Conservation (phyloP, 2,113 vertebrate species). For the Ictalurus punctatus region DNA sequence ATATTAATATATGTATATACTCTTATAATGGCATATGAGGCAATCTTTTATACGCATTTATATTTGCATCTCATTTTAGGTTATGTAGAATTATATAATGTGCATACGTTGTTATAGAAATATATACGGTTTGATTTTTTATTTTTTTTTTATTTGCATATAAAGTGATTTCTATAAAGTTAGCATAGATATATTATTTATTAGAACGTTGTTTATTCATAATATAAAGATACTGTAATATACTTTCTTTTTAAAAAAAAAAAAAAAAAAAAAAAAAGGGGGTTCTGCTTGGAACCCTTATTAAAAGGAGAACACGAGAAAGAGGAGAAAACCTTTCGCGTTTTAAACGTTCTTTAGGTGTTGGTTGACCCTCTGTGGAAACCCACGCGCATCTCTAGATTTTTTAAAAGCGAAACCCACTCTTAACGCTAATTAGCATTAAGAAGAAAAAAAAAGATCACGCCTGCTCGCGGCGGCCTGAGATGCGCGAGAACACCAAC, state of each 20-base stretch:
- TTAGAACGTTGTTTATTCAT: neutral
- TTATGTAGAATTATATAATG: neutral
- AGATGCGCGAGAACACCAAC: slow-evolving; percentile 27
- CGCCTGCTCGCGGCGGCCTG: slow-evolving; percentile 22
- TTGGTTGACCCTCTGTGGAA: neutral
- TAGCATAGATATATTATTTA: neutral
- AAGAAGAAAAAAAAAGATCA: neutral
- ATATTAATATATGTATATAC: too few species aligned
- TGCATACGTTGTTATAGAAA: neutral
- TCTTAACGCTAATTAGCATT: neutral
- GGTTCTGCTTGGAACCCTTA: too few species aligned
- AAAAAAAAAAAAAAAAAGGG: too few species aligned
- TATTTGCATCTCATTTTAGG: neutral
- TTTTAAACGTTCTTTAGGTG: too few species aligned
- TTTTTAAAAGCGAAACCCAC: neutral
- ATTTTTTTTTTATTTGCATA: neutral
- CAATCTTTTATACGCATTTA: neutral
- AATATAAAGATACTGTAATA: neutral
- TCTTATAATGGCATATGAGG: neutral
- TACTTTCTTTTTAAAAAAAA: too few species aligned
- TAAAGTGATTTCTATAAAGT: neutral
- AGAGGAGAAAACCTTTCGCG: too few species aligned
- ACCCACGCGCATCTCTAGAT: neutral
- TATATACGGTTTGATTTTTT: neutral
- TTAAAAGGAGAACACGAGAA: too few species aligned